A percentile compares a stretch with the other conserved stretches of the same genome.
phyloP scores from a whole-genome alignment of 1,140 invertebrate species.

The Himalopsyche phryganea region DNA sequence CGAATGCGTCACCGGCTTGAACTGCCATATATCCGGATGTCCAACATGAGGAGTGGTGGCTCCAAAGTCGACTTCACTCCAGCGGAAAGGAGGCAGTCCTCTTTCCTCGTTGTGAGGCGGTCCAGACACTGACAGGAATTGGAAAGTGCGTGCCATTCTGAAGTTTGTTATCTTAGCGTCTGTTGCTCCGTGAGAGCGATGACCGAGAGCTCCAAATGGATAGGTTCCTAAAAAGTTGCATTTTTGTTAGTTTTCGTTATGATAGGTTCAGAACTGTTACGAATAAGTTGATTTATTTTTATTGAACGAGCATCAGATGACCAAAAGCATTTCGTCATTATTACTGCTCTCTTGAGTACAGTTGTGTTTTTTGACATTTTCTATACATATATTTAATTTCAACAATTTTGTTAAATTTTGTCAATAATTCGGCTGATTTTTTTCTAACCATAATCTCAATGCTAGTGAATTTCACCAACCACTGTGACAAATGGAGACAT shows the following conservation, averaged over 20 bases:
- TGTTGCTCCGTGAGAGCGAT: slow-evolving; percentile 62
- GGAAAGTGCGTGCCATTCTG: slow-evolving; percentile 39
- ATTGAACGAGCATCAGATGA: too few relatives aligned
- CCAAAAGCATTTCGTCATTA: too few relatives aligned
- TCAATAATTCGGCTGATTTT: too few relatives aligned
- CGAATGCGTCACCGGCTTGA: slow-evolving; percentile 51
- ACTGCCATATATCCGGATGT: slow-evolving; percentile 62
- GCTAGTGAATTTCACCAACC: too few relatives aligned
- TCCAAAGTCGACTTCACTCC: slow-evolving; percentile 58
- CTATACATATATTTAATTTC: too few relatives aligned
- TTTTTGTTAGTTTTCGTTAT: background rate
- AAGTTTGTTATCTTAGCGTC: slow-evolving; percentile 61
- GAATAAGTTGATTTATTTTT: background rate
- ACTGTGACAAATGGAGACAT: too few relatives aligned
- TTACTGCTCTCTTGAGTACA: too few relatives aligned
- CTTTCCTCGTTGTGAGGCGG: slow-evolving; percentile 56
- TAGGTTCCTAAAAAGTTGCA: slow-evolving; percentile 49
- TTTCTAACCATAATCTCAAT: too few relatives aligned
- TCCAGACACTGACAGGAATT: slow-evolving; percentile 58
- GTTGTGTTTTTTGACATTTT: too few relatives aligned
- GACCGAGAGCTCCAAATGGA: slow-evolving; percentile 62
- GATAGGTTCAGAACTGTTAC: background rate
- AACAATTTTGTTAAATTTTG: too few relatives aligned
- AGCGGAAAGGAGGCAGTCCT: slow-evolving; percentile 61
- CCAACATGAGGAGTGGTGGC: slow-evolving; percentile 54